Evolutionary conservation across 2,888 invertebrate genomes (phyloP).

Genomic region (Ormyrus rosae): DNA sequence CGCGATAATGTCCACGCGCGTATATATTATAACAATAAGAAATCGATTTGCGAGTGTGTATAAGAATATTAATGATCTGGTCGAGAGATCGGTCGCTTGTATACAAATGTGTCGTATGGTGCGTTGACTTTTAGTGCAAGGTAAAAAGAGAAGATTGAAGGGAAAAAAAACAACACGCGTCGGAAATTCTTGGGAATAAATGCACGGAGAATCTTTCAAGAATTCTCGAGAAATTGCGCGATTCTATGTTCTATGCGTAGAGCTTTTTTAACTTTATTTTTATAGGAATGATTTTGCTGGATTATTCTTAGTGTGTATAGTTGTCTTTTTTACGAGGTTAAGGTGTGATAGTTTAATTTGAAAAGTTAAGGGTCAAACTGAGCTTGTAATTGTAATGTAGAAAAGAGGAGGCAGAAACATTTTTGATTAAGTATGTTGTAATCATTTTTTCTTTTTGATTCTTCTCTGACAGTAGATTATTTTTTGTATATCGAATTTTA

Average conservation of each 20-base stretch:
- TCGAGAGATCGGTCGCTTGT: constrained; percentile 43
- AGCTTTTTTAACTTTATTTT: constrained; percentile 55
- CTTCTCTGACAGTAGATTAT: constrained; percentile 31
- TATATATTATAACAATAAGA: constrained; percentile 34
- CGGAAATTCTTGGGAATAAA: background rate
- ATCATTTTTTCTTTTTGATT: constrained; percentile 23
- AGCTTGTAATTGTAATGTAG: constrained; percentile 53
- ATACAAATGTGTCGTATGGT: constrained; percentile 45
- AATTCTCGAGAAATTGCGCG: constrained; percentile 22
- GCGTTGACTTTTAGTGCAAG: constrained; percentile 20
- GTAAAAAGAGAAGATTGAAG: constrained; percentile 6
- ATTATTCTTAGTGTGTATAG: constrained; percentile 51
- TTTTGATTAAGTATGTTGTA: constrained; percentile 27
- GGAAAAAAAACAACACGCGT: constrained; percentile 25
- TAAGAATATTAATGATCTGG: constrained; percentile 30
- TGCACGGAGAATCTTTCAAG: background rate
- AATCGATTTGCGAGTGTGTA: constrained; percentile 38
- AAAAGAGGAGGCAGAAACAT: constrained; percentile 18
- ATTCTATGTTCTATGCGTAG: constrained; percentile 49
- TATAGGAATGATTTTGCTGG: constrained; percentile 54
- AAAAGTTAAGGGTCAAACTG: constrained; percentile 46
- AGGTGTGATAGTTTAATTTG: constrained; percentile 48
- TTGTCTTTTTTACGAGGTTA: constrained; percentile 43
- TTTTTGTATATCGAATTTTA: constrained; percentile 28
- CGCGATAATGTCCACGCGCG: constrained; percentile 15